Evolutionary conservation across 2,888 invertebrate genomes (phyloP).

Genomic region (Arenicola marina): DNA sequence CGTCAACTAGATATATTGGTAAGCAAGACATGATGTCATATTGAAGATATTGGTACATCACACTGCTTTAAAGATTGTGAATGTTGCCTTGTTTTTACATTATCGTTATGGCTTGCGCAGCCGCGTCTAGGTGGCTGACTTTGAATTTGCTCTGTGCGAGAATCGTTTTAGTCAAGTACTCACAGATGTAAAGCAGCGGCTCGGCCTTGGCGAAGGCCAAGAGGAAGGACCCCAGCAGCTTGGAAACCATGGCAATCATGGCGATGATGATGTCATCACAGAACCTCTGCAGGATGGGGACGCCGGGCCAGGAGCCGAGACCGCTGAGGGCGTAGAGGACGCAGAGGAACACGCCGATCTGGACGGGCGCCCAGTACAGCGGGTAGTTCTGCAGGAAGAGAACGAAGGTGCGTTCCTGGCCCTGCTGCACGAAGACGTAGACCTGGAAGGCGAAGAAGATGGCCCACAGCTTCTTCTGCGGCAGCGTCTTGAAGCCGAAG

Average conservation of each 20-base stretch:
- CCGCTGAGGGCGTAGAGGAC: conserved; percentile 24
- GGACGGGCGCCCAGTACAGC: conserved; percentile 29
- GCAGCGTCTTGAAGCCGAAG: conserved; percentile 28
- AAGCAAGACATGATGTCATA: no score
- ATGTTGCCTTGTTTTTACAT: no score
- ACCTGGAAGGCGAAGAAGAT: conserved; percentile 56
- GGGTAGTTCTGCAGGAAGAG: conserved; percentile 44
- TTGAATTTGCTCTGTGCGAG: no score
- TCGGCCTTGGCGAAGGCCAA: conserved; percentile 53
- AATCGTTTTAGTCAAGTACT: no score
- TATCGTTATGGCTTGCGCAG: no score
- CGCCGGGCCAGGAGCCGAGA: conserved; percentile 35
- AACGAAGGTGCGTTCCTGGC: conserved; percentile 56
- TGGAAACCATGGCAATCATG: conserved; percentile 53
- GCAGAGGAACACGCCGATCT: conserved; percentile 33
- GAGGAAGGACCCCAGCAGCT: conserved; percentile 56
- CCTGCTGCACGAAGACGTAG: conserved; percentile 57
- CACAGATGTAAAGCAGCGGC: conserved; percentile 52
- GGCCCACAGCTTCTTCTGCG: conserved; percentile 54
- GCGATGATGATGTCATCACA: conserved; percentile 38
- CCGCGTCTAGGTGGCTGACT: no score
- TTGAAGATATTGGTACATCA: no score
- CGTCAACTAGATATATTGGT: no score
- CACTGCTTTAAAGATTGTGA: no score
- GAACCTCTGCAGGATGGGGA: conserved; percentile 29